These are phyloP conservation scores for Athalia circularis DNA, from an alignment of 2,888 invertebrate species.

Conservation along the genomic window DNA sequence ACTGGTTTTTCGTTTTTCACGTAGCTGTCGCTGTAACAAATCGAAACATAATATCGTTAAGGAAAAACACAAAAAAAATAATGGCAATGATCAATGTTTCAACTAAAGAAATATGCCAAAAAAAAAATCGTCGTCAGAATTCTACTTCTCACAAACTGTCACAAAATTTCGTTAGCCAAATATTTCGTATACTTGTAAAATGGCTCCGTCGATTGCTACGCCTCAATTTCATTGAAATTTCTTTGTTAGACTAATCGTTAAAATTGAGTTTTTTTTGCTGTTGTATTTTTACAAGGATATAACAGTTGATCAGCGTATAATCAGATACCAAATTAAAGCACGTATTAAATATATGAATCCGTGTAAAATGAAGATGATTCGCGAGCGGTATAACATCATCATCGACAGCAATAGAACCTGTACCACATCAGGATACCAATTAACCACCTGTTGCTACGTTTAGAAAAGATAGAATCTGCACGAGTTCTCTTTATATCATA, in stretches of 20 bases:
- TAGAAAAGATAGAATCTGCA: constrained; percentile 3
- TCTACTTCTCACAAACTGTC: neutral
- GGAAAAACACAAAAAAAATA: neutral
- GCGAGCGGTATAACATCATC: too few relatives aligned
- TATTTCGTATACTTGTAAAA: too few relatives aligned
- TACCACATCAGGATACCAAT: constrained; percentile 8
- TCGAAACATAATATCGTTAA: neutral
- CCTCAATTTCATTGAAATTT: too few relatives aligned
- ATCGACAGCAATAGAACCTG: too few relatives aligned
- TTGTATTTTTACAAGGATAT: too few relatives aligned
- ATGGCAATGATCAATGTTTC: neutral
- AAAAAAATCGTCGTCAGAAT: neutral
- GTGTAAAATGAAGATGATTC: neutral
- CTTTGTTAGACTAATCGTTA: too few relatives aligned
- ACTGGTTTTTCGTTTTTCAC: constrained; percentile 86
- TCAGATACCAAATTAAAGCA: neutral
- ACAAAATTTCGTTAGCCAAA: too few relatives aligned
- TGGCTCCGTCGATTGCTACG: too few relatives aligned
- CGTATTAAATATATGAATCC: neutral
- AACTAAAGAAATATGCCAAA: neutral
- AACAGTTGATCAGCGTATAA: neutral
- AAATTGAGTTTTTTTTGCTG: too few relatives aligned
- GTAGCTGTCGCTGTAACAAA: constrained; percentile 79
- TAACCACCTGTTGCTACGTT: constrained; percentile 33
- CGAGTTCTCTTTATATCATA: neutral